Conservation (phyloP, 2,888 invertebrate species). For the Podabrus alpinus region DNA sequence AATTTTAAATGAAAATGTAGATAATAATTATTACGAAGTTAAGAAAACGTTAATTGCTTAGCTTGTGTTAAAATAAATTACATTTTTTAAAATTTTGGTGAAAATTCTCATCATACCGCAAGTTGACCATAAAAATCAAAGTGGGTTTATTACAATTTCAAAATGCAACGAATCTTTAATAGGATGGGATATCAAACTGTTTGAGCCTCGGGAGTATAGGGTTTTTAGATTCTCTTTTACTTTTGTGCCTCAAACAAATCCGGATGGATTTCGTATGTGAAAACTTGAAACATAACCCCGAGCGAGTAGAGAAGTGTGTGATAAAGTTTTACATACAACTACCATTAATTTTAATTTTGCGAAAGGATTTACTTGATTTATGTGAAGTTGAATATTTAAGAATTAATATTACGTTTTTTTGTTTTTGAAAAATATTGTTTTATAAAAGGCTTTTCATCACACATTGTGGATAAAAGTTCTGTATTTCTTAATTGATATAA, state of each 20-base stretch:
- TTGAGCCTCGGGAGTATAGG: conserved; percentile 5
- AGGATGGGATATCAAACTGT: background rate
- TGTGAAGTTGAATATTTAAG: background rate
- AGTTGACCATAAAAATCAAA: conserved; percentile 8
- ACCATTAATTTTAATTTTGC: conserved; percentile 5
- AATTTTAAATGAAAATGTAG: too few species aligned
- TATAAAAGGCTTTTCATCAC: too few species aligned
- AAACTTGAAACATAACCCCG: conserved; percentile 14
- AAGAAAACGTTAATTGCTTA: background rate
- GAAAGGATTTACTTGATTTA: conserved; percentile 7
- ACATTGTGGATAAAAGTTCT: too few species aligned
- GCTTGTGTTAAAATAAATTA: background rate
- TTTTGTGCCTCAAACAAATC: conserved; percentile 13
- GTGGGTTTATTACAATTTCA: conserved; percentile 23
- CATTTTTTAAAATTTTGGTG: background rate
- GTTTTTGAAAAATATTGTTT: background rate
- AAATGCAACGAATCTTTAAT: conserved; percentile 7
- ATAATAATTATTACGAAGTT: too few species aligned
- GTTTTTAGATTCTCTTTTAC: conserved; percentile 11
- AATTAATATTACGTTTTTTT: background rate
- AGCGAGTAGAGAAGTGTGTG: background rate
- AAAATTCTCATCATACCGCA: conserved; percentile 5
- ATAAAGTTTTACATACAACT: conserved; percentile 5
- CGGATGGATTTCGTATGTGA: conserved; percentile 13
- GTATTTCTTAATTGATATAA: too few species aligned